phyloP scores from a whole-genome alignment of 2,888 invertebrate genomes.

The Hymenopus coronatus region DNA sequence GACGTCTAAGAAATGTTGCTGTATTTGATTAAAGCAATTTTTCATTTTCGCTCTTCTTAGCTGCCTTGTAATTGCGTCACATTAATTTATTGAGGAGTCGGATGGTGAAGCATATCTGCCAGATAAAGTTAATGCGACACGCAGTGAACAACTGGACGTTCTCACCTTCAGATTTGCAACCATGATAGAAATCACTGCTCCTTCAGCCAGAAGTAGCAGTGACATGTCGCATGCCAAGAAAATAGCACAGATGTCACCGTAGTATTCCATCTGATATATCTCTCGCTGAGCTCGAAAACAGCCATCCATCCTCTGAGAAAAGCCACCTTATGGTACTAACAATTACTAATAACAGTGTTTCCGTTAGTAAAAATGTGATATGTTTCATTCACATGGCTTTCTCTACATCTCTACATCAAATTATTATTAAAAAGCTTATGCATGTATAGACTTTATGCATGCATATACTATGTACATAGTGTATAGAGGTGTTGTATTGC shows the following conservation, averaged over 20 bases:
- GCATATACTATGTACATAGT: too few species aligned
- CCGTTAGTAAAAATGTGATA: too few species aligned
- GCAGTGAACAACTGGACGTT: background rate
- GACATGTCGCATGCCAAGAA: background rate
- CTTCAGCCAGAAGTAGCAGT: background rate
- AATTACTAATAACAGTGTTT: too few species aligned
- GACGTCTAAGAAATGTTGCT: too few species aligned
- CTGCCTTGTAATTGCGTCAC: background rate
- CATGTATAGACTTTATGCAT: too few species aligned
- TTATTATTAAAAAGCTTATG: too few species aligned
- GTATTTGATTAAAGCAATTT: background rate
- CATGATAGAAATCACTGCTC: background rate
- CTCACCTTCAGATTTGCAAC: background rate
- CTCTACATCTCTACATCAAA: too few species aligned
- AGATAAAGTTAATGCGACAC: background rate
- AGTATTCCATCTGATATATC: background rate
- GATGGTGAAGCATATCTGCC: background rate
- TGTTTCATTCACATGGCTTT: too few species aligned
- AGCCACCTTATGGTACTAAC: too few species aligned
- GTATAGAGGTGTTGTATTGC: too few species aligned
- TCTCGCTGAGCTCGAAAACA: background rate
- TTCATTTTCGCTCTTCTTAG: background rate
- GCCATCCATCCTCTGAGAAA: background rate
- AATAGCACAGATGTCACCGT: background rate
- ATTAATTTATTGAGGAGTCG: background rate